Percentiles rank a stretch among this genome's conserved stretches.
phyloP scores from a whole-genome alignment of 1,140 invertebrate genomes.

The Drosophila albomicans region DNA sequence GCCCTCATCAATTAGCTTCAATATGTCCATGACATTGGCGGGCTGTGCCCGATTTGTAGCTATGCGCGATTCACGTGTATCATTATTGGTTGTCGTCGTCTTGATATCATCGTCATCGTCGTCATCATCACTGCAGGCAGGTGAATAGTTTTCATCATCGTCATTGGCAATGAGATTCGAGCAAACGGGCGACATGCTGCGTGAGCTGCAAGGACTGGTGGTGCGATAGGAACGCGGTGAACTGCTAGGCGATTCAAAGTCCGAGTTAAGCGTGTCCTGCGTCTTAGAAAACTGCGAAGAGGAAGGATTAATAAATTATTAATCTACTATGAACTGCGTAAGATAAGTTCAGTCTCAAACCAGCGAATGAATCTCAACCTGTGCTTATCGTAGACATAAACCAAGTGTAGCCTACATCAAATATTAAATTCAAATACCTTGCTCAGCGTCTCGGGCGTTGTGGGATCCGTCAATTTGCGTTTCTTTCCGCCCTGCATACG shows the following conservation, averaged over 20 bases:
- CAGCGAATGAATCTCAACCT: no score
- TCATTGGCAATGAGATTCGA: slow-evolving; percentile 60
- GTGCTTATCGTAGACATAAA: no score
- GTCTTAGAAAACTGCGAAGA: slow-evolving; percentile 76
- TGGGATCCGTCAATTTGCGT: slow-evolving; percentile 67
- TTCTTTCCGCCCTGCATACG: slow-evolving; percentile 74
- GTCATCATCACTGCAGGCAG: slow-evolving; percentile 82
- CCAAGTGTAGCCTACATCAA: no score
- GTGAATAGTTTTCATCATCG: slow-evolving; percentile 84
- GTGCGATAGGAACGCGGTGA: slow-evolving; percentile 73
- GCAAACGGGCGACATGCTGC: slow-evolving; percentile 78
- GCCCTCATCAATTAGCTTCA: slow-evolving; percentile 74
- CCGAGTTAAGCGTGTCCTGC: slow-evolving; percentile 54
- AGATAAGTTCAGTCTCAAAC: no score
- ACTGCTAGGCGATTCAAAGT: slow-evolving; percentile 79
- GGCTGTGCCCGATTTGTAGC: slow-evolving; percentile 52
- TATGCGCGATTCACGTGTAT: slow-evolving; percentile 56
- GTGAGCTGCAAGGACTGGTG: slow-evolving; percentile 81
- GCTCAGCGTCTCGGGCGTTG: slow-evolving; percentile 56
- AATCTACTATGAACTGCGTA: no score
- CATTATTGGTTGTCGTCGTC: slow-evolving; percentile 36
- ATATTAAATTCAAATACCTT: slow-evolving; percentile 50
- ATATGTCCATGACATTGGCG: slow-evolving; percentile 73
- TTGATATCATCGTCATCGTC: slow-evolving; percentile 71
- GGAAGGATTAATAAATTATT: no score